Base-by-base conservation (phyloP, 2,797 vertebrate genomes). In the Phoebastria nigripes region DNA sequence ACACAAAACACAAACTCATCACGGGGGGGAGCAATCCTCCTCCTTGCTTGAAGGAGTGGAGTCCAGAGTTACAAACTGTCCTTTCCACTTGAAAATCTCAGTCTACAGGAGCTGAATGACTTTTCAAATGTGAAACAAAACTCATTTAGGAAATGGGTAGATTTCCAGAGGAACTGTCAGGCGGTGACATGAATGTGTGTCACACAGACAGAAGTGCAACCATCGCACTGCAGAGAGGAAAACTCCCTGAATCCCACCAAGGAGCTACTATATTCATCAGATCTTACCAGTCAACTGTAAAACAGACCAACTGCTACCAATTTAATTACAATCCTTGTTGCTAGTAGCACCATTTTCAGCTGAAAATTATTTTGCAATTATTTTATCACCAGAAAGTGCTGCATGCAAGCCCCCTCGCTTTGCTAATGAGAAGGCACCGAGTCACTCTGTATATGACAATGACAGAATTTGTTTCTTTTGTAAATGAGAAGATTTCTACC, bases 101-200 rank as follows among this genome's bases (percentile, higher is more conserved):
- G 58, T 47, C 61, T 81, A 26, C 25, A 29, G 31, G 33, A 95
- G 42, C 49, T 5, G 39, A 92, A 81, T 61, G 71, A 76, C 54
- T 95, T 93, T 58, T 89, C 69, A 91, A 62, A 94, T 21, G 58
- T 73, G 84, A 91, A 96, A 90, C 61, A 87, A 94, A 97, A 93
- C 62, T 94, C 54, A 91, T 92, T 94, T 92, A 88, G 31, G 55
- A 94, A 95, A 72, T 4, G 39, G 89, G 61, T 82, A 94, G 69
- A 79, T 82, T 81, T 95, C 84, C 84, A 82, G 72, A 91, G 78
- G 55, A 93, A 33, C 71, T 81, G 65, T 55, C 94, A 93, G 56
- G 82, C 87, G 65, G 65, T 72, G 90, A 84, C 62, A 83, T 29
- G 62, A 81, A 74, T 0, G 1, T 8, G 29, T 82, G 74, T 85